Base-by-base conservation (phyloP, 2,797 vertebrate genomes). In the Xiphophorus birchmanni region DNA sequence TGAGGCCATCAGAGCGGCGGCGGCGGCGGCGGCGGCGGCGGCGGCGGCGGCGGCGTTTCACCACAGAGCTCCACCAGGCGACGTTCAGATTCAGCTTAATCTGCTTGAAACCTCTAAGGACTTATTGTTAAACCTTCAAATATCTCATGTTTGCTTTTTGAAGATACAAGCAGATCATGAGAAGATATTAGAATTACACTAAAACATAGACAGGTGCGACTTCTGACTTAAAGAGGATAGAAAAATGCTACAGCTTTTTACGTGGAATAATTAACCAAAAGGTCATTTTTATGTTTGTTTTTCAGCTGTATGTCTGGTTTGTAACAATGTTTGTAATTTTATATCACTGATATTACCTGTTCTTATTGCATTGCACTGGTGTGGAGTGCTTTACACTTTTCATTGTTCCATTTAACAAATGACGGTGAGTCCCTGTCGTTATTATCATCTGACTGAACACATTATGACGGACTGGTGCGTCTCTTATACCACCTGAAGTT, bases 181-280 rank as follows among this genome's bases (percentile, higher is more conserved):
- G 32, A 23, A 21, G 1, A 32, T 21, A 58, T 42, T 7, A 54
- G 73, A 12, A 21, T 0, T 48, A 4, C 13, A 32, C 5, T 56
- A 23, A 71, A 65, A 69, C 5, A 0, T 75, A 72, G 76, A 58
- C 72, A 29, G 29, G 52, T 18, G 45, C 26, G 50, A 71, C 52
- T 73, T 35, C 73, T 7, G 32, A 32, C 80, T 74, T 47, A 74
- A 81, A 76, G 56, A 74, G 26, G 77, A 48, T 45, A 76, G 42
- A 69, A 54, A 82, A 86, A 77, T 3, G 9, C 65, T 54, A 50
- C 58, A 29, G 23, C 37, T 37, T 4, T 4, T 37, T 37, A 37
- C 2, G 23, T 58, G 12, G 29, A 56, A 26, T 75, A 37, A 35
- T n/a, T 69, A 37, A 12, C 18, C n/a, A 10, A 56, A 56, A 63